Evolutionary conservation across 2,888 invertebrate genomes (phyloP).

Genomic region (Spilarctia lutea): DNA sequence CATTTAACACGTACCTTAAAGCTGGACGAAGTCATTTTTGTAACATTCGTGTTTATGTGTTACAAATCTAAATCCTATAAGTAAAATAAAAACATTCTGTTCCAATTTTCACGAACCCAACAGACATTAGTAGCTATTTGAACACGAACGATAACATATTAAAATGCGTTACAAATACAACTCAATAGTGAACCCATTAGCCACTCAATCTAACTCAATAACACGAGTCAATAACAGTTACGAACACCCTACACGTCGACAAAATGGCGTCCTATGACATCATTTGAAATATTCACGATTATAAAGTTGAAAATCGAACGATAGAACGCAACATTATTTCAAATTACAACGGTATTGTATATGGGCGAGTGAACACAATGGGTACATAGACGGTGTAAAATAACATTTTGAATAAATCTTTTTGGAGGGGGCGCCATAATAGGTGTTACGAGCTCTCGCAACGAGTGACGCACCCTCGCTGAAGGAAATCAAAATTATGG

Average conservation of each 20-base stretch:
- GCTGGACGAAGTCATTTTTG: too few relatives aligned
- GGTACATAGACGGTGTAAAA: conserved; percentile 82
- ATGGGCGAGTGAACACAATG: conserved; percentile 73
- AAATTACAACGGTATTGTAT: conserved; percentile 75
- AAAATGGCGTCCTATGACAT: conserved; percentile 76
- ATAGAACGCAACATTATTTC: conserved; percentile 52
- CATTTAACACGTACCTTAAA: too few relatives aligned
- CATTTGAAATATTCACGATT: conserved; percentile 40
- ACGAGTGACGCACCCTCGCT: conserved; percentile 77
- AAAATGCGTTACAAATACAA: conserved; percentile 51
- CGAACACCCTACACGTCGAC: conserved; percentile 63
- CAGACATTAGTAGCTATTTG: not conserved
- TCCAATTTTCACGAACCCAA: not conserved
- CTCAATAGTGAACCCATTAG: conserved; percentile 60
- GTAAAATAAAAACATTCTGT: not conserved
- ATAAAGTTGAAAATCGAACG: conserved; percentile 62
- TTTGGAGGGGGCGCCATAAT: conserved; percentile 80
- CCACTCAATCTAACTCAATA: conserved; percentile 79
- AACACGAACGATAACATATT: conserved; percentile 29
- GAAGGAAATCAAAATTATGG: conserved; percentile 74
- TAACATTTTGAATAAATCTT: conserved; percentile 87
- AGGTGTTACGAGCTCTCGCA: conserved; percentile 76
- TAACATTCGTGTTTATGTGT: too few relatives aligned
- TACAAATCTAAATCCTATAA: not conserved
- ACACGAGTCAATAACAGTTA: conserved; percentile 73